A percentile compares a stretch with the other conserved stretches of the same genome.
These are phyloP conservation scores for Bufotes viridis DNA, from an alignment of 2,797 vertebrate species.

Conservation along the genomic window DNA sequence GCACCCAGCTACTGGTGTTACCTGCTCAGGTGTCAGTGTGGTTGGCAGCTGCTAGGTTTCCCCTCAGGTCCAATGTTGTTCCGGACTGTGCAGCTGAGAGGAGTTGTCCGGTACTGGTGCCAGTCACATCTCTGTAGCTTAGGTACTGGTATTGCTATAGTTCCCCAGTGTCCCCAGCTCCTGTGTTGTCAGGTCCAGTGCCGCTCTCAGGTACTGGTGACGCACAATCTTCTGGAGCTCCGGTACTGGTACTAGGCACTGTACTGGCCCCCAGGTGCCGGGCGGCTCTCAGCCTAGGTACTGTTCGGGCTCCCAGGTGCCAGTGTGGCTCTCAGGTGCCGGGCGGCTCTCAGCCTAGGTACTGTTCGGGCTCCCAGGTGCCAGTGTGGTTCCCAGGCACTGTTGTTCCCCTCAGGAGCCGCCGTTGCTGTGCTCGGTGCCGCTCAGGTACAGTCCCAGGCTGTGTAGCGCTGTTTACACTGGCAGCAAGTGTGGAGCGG, in stretches of 20 bases:
- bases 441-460: constrained; percentile 66
- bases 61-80: not conserved
- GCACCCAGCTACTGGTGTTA: no score
- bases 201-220: not conserved
- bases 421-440: constrained; percentile 49
- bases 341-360: no score
- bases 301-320: no score
- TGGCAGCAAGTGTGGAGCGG: no score
- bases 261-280: not conserved
- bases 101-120: not conserved
- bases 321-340: not conserved
- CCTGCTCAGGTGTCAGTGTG: constrained; percentile 29
- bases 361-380: no score
- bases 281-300: no score
- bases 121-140: no score
- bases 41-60: no score
- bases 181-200: not conserved
- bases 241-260: no score
- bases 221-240: no score
- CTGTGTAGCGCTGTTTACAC: not conserved
- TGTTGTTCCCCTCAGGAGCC: not conserved
- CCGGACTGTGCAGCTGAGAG: constrained; percentile 66
- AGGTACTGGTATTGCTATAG: not conserved
- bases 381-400: no score
- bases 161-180: not conserved